phyloP scores from a whole-genome alignment of 2,888 invertebrate genomes.

The Amiota communis region DNA sequence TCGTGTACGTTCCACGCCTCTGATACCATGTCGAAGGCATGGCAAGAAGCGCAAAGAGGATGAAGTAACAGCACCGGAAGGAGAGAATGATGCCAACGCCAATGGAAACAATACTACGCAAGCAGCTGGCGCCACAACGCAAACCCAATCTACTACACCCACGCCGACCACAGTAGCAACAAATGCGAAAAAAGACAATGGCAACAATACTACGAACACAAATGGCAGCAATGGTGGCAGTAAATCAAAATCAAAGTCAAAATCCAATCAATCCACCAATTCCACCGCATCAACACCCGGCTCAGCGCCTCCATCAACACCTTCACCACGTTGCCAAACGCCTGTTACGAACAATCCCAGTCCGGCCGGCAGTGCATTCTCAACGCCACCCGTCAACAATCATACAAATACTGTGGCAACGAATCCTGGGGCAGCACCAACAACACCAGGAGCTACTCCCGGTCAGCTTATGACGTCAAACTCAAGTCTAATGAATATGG shows the following conservation, averaged over 20 bases:
- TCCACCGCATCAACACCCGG: constrained; percentile 59
- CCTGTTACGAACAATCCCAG: constrained; percentile 77
- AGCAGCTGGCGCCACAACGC: constrained; percentile 32
- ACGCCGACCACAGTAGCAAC: constrained; percentile 37
- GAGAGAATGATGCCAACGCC: constrained; percentile 55
- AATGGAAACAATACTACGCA: constrained; percentile 53
- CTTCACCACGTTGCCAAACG: constrained; percentile 71
- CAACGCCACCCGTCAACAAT: constrained; percentile 73
- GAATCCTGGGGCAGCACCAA: constrained; percentile 40
- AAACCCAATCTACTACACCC: constrained; percentile 47
- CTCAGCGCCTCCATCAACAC: constrained; percentile 70
- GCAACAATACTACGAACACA: constrained; percentile 43
- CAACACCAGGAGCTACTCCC: constrained; percentile 61
- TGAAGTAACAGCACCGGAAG: constrained; percentile 73
- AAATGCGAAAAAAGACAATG: constrained; percentile 56
- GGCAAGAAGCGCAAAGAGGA: constrained; percentile 84
- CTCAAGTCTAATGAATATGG: constrained; percentile 81
- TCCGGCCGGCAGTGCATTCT: constrained; percentile 74
- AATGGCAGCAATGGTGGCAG: constrained; percentile 41
- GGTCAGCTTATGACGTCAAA: constrained; percentile 72
- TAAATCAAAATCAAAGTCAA: constrained; percentile 67
- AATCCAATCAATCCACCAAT: constrained; percentile 59
- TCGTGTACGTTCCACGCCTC: constrained; percentile 86
- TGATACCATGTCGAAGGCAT: constrained; percentile 86
- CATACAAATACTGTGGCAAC: constrained; percentile 35